Conservation (phyloP, 1,140 invertebrate species). For the Polypedilum vanderplanki region DNA sequence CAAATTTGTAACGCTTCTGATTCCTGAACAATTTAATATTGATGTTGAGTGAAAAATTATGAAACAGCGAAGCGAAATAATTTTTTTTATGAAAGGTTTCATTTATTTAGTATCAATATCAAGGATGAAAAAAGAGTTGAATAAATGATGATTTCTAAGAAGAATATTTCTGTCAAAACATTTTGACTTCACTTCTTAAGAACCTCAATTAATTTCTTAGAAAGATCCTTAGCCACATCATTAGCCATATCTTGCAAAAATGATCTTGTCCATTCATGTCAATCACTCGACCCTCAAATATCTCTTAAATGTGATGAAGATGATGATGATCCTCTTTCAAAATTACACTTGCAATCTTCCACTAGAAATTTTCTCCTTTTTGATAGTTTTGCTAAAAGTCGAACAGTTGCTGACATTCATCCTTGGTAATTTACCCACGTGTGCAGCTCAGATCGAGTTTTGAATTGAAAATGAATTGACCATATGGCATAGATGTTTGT, state of each 20-base stretch:
- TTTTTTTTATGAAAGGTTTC: background rate
- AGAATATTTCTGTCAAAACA: background rate
- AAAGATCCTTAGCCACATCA: too few species aligned
- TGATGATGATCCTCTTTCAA: background rate
- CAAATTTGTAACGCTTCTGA: slow-evolving; percentile 17
- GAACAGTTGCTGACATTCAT: slow-evolving; percentile 1
- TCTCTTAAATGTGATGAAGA: too few species aligned
- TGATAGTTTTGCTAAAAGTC: background rate
- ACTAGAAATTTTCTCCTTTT: background rate
- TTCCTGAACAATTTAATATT: background rate
- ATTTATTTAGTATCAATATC: background rate
- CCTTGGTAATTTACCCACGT: slow-evolving; percentile 2
- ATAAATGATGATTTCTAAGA: background rate
- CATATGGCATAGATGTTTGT: too few species aligned
- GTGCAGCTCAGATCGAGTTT: background rate
- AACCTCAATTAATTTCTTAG: too few species aligned
- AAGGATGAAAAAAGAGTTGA: background rate
- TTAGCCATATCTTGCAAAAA: too few species aligned
- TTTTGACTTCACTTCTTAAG: background rate
- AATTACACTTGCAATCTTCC: background rate
- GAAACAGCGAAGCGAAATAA: background rate
- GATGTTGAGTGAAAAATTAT: background rate
- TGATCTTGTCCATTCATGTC: too few species aligned
- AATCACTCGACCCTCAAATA: too few species aligned
- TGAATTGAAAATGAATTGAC: too few species aligned